Evolutionary conservation across 92 coral and sea anemone species (phyloP), one percentile per base, ranked within the genome.

Genomic region (Parazoanthus atlanticus): DNA sequence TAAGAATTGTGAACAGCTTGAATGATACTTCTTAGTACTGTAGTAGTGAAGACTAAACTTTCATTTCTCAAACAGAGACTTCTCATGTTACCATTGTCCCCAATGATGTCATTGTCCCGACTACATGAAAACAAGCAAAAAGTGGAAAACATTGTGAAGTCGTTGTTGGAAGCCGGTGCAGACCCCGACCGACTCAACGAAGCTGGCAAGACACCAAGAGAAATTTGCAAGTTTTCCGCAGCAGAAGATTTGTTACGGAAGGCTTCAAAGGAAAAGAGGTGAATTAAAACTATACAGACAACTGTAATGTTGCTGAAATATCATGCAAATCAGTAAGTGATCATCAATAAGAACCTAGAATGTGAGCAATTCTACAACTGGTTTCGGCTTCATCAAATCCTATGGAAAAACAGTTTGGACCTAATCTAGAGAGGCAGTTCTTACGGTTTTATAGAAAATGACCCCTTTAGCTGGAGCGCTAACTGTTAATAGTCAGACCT

Each of bases 191-290:
- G n/a, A 74, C 26, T 36, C 43, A 74, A 74, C 29, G 46, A 74
- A 5, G 79, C 79, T 19, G 79, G 49, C 23, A 74, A 74, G 21
- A 74, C 79, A 32, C 79, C 79, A 17, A 25, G n/a, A 21, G 79
- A 74, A 16, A 5, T 74, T 8, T 74, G 43, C 79, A 32, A 32
- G 79, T 74, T 34, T 32, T 74, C 79, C 19, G 17, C 11, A 13
- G 49, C 29, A 21, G 43, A 16, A 33, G 79, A 74, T 74, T 74
- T 74, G 79, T 33, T 74, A 23, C 46, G 28, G 38, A 36, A 32
- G 21, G 79, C 79, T 33, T 38, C 43, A 36, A 74, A 74, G 79
- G 26, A 32, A 74, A 74, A 74, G 34, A 33, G 38, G 79, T 74
- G 25, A 74, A 41, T 74, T 15, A 71, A 29, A 29, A 12, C 58